Conservation (phyloP, 2,797 vertebrate species). For the Acridotheres tristis region DNA sequence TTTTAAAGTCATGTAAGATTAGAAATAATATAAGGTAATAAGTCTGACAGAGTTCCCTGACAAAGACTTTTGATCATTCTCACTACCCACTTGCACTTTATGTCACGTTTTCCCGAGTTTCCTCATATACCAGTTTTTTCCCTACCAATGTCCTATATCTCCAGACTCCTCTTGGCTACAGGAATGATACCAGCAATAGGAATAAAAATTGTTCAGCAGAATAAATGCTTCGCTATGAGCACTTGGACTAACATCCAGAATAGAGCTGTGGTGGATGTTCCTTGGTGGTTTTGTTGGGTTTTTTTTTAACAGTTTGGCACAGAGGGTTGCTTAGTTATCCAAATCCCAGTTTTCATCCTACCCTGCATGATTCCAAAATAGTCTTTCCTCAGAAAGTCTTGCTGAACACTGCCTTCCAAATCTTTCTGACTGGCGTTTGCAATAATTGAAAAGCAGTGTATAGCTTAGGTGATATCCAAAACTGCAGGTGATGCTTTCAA, state of each 20-base stretch:
- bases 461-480: neutral
- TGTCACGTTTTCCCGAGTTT: neutral
- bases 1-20: neutral
- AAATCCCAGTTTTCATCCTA: neutral
- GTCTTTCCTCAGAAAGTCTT: neutral
- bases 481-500: neutral
- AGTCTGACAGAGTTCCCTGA: neutral
- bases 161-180: neutral
- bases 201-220: neutral
- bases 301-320: neutral
- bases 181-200: neutral
- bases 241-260: neutral
- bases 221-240: neutral
- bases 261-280: neutral
- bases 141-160: neutral
- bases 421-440: neutral
- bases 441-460: neutral
- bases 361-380: neutral
- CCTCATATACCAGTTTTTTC: neutral
- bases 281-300: neutral
- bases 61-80: slow-evolving; percentile 2
- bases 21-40: neutral
- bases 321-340: neutral
- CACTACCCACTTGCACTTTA: neutral
- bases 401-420: neutral